Percentiles rank a stretch among this genome's conserved stretches.
Conservation (phyloP, 2,888 invertebrate species). For the Synergus itoensis region DNA sequence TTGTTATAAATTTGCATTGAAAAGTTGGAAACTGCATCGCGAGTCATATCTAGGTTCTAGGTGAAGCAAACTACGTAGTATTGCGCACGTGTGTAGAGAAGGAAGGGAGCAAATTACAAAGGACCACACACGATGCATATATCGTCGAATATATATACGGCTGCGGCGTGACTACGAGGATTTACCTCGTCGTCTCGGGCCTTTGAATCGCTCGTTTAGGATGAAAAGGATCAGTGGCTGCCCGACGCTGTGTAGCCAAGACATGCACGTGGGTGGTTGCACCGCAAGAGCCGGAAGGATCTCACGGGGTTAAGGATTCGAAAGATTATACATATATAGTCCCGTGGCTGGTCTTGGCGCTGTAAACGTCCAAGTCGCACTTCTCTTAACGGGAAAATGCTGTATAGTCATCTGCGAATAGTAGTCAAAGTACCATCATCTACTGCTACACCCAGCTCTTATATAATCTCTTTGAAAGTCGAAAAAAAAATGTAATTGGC, state of each 20-base stretch:
- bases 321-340: constrained; percentile 51
- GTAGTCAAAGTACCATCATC: not conserved
- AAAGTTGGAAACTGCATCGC: not conserved
- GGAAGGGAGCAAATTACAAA: constrained; percentile 65
- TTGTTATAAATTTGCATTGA: not conserved
- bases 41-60: constrained; percentile 14
- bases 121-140: constrained; percentile 69
- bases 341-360: constrained; percentile 47
- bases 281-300: constrained; percentile 66
- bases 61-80: not conserved
- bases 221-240: constrained; percentile 73
- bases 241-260: constrained; percentile 51
- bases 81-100: not conserved
- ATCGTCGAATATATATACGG: constrained; percentile 59
- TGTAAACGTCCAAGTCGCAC: constrained; percentile 54
- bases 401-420: not conserved
- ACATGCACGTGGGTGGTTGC: constrained; percentile 70
- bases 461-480: not conserved
- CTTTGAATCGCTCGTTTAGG: constrained; percentile 75
- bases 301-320: constrained; percentile 61
- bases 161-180: constrained; percentile 70
- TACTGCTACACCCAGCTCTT: not conserved
- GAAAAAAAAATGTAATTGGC: not conserved
- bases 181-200: constrained; percentile 67
- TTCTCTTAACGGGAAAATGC: constrained; percentile 52